Base-by-base conservation (phyloP, 2,113 vertebrate genomes). In the Poicephalus meyeri region DNA sequence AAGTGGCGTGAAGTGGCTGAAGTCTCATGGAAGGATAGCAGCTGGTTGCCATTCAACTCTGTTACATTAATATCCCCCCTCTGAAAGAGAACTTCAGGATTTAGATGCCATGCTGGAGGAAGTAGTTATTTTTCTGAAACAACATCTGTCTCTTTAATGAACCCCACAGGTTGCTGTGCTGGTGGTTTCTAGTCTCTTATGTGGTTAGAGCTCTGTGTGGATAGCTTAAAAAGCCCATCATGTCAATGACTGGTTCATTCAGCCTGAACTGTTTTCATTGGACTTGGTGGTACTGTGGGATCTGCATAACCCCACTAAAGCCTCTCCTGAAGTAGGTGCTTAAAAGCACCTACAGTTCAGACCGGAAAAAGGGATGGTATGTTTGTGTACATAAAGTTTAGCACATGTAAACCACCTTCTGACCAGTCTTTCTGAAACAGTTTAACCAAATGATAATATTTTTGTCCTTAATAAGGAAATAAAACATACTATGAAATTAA, bases 301-400 rank as follows among this genome's bases (percentile, higher is more conserved):
- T 97, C 92, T 93, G 88, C 90, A 26, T 88, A 95, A 92, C 91
- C 88, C 92, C 96, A 55, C 89, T 71, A 80, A 70, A 95, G 70
- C 72, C 84, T 90, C 58, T 86, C 83, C 92, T 95, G 56, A 91
- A 96, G 88, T 95, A 91, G 91, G 93, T 96, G 94, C 96, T 96
- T 94, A 80, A 85, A 95, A 84, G 61, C 56, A 81, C 66, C 83
- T 69, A 76, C 83, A 86, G 92, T 63, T 91, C 73, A 92, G 89
- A 56, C 73, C 1, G 20, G 95, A 49, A 96, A 96, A 84, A 47
- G 15, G 46, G 65, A 20, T 18, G 11, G 41, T 24, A 16, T 64
- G 61, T 90, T 96, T 92, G 91, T 92, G 85, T 95, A 39, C 69
- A 61, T 24, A 89, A 76, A 19, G 29, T 60, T 96, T 92, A 94